Base-by-base conservation (phyloP, 2,888 invertebrate species). In the Nemapogon koenigi region DNA sequence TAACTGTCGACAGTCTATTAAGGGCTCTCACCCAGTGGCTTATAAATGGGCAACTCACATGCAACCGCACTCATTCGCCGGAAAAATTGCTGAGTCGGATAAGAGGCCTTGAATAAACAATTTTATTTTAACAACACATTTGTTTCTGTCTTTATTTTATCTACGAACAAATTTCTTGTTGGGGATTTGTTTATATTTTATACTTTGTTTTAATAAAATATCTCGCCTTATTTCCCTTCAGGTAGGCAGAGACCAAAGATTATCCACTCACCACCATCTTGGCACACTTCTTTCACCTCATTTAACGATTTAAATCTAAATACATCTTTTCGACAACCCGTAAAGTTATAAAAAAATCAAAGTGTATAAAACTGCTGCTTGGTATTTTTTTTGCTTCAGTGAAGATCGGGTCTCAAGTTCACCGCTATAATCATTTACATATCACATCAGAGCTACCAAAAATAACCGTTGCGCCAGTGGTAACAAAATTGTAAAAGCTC, bases 1-100 rank as follows among this genome's bases (percentile, higher is more conserved):
- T 70, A 64, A 59, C 70, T 75, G 79, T 79, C 78, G 63, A 51
- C 76, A 56, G 70, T 57, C 75, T 76, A 73, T 76, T 73, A 78
- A 69, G 68, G 71, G 67, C 66, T 64, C 69, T 67, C 69, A 60
- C 64, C 59, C 59, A 54, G 49, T 52, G 52, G 50, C 55, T 71
- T 70, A 76, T 70, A 69, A 78, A 79, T 66, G 67, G 62, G 51
- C 54, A 38, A 41, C 50, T 59, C 51, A 53, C 79, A 79, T 76
- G 79, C 79, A 56, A 79, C 57, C 57, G 49, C 50, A 56, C 57
- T 54, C 55, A 52, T 53, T 57, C 45, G 49, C 45, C 52, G 58
- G 61, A 63, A 70, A 71, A 66, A 58, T 57, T 57, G 53, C 53
- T 49, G 41, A 46, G 35, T 42, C 50, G 54, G 53, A 56, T 54